Conservation (phyloP, 2,797 vertebrate genomes). For the Aphelocoma californica region DNA sequence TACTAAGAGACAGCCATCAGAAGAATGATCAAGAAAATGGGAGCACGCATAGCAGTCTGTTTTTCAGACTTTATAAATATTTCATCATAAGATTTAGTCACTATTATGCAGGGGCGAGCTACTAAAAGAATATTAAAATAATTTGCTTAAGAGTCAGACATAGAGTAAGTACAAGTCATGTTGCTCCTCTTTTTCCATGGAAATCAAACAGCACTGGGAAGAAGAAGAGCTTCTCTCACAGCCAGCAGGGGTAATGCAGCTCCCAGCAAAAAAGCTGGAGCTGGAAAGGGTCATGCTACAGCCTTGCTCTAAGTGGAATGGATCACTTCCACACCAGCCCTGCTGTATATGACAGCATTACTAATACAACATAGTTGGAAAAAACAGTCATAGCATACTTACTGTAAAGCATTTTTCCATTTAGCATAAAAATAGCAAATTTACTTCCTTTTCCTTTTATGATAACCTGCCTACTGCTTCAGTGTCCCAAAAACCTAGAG, state of each 20-base stretch:
- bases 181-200: neutral
- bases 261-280: neutral
- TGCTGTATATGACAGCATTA: neutral
- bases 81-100: conserved; percentile 7
- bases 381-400: neutral
- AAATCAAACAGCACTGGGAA: neutral
- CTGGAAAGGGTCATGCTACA: neutral
- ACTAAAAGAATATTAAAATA: neutral
- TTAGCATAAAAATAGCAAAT: neutral
- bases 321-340: neutral
- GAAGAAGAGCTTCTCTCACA: neutral
- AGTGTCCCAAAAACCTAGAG: neutral
- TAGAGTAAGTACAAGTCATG: neutral
- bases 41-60: neutral
- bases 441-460: neutral
- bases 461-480: neutral
- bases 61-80: conserved; percentile 19
- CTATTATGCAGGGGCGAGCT: neutral
- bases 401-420: neutral
- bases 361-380: neutral
- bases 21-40: neutral
- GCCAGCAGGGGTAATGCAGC: neutral
- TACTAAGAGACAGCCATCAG: neutral
- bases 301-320: neutral
- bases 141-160: neutral